phyloP scores from a whole-genome alignment of 1,140 invertebrate genomes.

The Ceratosolen fusciceps region DNA sequence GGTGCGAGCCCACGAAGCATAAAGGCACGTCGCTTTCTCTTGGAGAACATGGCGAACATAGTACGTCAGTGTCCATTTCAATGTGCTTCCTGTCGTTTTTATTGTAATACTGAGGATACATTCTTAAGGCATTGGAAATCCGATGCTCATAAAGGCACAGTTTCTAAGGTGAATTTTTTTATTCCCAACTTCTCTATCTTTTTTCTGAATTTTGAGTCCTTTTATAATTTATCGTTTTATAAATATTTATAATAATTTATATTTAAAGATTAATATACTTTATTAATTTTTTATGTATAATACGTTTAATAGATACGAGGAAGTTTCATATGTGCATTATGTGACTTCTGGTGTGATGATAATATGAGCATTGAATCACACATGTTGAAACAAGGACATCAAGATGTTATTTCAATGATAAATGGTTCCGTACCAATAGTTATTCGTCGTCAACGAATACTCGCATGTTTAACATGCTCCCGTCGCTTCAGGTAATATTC shows the following conservation, averaged over 20 bases:
- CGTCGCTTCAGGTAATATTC: conserved; percentile 73
- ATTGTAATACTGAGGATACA: conserved; percentile 81
- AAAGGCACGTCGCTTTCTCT: conserved; percentile 73
- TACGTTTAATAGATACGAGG: conserved; percentile 65
- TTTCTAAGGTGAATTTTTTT: conserved; percentile 63
- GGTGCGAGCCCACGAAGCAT: conserved; percentile 68
- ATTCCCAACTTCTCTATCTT: background rate
- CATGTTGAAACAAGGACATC: conserved; percentile 77
- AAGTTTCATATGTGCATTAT: conserved; percentile 82
- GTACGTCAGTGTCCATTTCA: conserved; percentile 86
- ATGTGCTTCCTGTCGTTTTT: conserved; percentile 86
- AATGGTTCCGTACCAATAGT: conserved; percentile 86
- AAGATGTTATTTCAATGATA: conserved; percentile 80
- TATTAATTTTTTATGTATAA: no score
- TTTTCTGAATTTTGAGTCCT: no score
- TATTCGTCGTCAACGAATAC: conserved; percentile 77
- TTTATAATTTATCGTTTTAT: no score
- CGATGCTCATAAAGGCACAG: conserved; percentile 72
- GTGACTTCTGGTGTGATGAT: conserved; percentile 79
- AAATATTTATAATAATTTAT: no score
- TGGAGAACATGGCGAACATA: conserved; percentile 83
- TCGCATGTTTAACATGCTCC: conserved; percentile 76
- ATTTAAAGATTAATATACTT: no score
- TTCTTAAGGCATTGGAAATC: conserved; percentile 85
- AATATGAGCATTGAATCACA: conserved; percentile 80